A percentile compares a stretch with the other conserved stretches of the same genome.
phyloP scores from a whole-genome alignment of 1,140 invertebrate genomes.

The Chironomus tepperi region DNA sequence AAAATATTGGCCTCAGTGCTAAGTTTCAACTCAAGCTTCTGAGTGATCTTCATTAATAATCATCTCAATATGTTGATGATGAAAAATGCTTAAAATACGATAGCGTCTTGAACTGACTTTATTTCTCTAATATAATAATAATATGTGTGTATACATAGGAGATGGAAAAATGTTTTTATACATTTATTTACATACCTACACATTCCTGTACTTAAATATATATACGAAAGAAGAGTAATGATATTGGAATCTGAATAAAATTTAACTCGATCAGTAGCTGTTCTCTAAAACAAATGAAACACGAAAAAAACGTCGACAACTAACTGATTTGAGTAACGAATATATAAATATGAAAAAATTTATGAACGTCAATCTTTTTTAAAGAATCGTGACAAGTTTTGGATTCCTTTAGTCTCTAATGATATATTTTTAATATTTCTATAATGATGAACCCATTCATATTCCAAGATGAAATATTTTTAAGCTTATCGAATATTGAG shows the following conservation, averaged over 20 bases:
- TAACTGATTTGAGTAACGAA: too few relatives aligned
- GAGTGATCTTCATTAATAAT: conserved; percentile 22
- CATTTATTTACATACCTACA: too few relatives aligned
- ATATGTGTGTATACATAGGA: neutral
- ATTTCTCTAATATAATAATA: neutral
- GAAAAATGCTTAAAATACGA: conserved; percentile 5
- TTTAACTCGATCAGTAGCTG: too few relatives aligned
- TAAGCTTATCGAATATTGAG: too few relatives aligned
- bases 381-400: conserved; percentile 16
- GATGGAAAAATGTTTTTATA: too few relatives aligned
- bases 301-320: too few relatives aligned
- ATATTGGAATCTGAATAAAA: too few relatives aligned
- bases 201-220: too few relatives aligned
- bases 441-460: neutral
- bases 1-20: neutral
- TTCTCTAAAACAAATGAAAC: too few relatives aligned
- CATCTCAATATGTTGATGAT: conserved; percentile 5
- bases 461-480: neutral
- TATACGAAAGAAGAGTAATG: too few relatives aligned
- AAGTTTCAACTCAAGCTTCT: neutral
- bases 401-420: neutral
- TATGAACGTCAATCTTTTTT: neutral
- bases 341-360: too few relatives aligned
- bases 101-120: conserved; percentile 5
- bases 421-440: neutral